Base-by-base conservation (phyloP, 2,113 vertebrate species). In the Pholis gunnellus region DNA sequence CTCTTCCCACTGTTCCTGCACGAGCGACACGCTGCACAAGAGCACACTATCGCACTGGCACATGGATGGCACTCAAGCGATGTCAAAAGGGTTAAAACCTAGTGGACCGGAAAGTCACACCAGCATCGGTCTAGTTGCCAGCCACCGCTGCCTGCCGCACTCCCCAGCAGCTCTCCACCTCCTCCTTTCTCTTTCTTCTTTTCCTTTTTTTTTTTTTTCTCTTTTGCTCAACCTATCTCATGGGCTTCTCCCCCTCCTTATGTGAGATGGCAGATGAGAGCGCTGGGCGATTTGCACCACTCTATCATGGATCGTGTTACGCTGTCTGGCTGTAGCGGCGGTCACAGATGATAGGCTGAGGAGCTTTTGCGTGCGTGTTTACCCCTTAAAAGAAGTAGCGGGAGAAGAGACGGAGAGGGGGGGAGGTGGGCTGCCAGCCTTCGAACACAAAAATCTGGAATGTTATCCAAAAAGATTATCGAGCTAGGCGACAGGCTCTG, bases 301-400 rank as follows among this genome's bases (percentile, higher is more conserved):
- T 96, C 96, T 94, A 94, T 94, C 94, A 94, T 92, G 95, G 93
- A 95, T 97, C 96, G 88, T 92, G 95, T 97, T 96, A 95, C 96
- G 92, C 93, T 94, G 96, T 94, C 96, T 92, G 96, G 95, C 95
- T 95, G 95, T 83, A 86, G 87, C 93, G 81, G 94, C 95, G 91
- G 92, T 94, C 95, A 94, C 94, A 95, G 94, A 92, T 94, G 95
- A 97, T 97, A 96, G 96, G 96, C 97, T 96, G 96, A 95, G 90
- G 85, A 87, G 95, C 89, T 83, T 27, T 89, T 77, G 90, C 83
- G 79, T 92, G 91, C 82, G 89, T 93, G 85, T 92, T 91, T 88
- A 87, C 85, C 25, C 89, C 83, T 75, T 71, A 63, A 85, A 91
- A 91, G 79, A 89, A 87, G 87, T 86, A 88, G 87, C 80, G 71